Evolutionary conservation across 1,140 invertebrate genomes (phyloP), one percentile per base, ranked within the genome.

Genomic region (Leptinotarsa defecta): DNA sequence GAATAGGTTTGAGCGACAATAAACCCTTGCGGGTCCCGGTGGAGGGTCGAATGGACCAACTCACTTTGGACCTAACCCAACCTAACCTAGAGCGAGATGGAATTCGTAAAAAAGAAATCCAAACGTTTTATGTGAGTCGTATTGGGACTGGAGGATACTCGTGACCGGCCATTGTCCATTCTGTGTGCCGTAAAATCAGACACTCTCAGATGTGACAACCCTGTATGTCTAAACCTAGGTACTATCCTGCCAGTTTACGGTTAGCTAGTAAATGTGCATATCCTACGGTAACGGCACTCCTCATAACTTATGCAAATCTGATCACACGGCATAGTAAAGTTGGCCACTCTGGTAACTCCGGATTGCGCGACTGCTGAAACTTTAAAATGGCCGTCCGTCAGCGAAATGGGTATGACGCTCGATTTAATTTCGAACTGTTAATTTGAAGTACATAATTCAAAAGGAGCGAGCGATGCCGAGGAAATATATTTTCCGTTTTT

Each of bases 381-480:
- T 43, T 34, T 68, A 15, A 68, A 68, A 68, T 24, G 65, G 19
- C 65, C 3, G 19, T 43, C 24, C 5, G 22, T 68, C 19, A 22
- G 65, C 65, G 65, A n/a, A 34, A 43, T 13, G 43, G 17, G 15
- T n/a, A 68, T 27, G 65, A 27, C 13, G 65, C 65, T 17, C 24
- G 65, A 68, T 68, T 68, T 68, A 68, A 68, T 68, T 68, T 34
- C 1, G 27, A 68, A 68, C 65, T 34, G 24, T 43, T 68, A 68
- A 68, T 68, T 68, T 68, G 65, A 19, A n/a, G 24, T 68, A 27
- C 24, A 68, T 68, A 68, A 68, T 68, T 68, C 65, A 68, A 43
- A 43, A 22, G 65, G 65, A 43, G 24, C 43, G 65, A 22, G 65
- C 4, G 17, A 68, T 34, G 43, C 5, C 6, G 63, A 43, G 34